Percentiles rank a stretch among this genome's conserved stretches.
phyloP scores from a whole-genome alignment of 2,113 vertebrate genomes.

The Anhinga anhinga region DNA sequence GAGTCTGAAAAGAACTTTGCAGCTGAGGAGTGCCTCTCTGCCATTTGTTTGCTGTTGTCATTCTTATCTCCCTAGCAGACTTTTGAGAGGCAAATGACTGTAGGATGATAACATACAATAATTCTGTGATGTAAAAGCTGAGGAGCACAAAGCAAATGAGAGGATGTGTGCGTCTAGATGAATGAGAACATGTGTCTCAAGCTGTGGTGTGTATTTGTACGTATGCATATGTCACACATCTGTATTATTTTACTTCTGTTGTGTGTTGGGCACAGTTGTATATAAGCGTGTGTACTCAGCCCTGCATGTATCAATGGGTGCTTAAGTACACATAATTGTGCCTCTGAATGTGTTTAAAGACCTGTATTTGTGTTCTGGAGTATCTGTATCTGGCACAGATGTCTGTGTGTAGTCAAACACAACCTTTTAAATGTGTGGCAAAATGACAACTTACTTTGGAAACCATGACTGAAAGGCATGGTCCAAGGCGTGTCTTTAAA shows the following conservation, averaged over 20 bases:
- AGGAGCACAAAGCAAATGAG: background rate
- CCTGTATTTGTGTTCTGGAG: background rate
- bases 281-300: background rate
- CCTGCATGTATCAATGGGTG: background rate
- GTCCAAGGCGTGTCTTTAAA: background rate
- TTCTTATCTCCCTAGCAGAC: background rate
- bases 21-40: background rate
- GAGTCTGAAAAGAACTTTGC: background rate
- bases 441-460: background rate
- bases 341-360: background rate
- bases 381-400: background rate
- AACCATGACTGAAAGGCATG: background rate
- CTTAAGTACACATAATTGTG: background rate
- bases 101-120: background rate
- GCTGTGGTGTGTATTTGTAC: background rate
- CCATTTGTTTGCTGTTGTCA: background rate
- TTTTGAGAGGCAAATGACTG: background rate
- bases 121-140: background rate
- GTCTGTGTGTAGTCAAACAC: background rate
- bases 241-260: no score
- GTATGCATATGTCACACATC: rapidly evolving
- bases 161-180: background rate
- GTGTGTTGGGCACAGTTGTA: no score
- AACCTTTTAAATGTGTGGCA: background rate
- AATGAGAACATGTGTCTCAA: background rate